Evolutionary conservation across 92 coral and sea anemone species (phyloP), one percentile per base, ranked within the genome.

Genomic region (Bergia sp.): DNA sequence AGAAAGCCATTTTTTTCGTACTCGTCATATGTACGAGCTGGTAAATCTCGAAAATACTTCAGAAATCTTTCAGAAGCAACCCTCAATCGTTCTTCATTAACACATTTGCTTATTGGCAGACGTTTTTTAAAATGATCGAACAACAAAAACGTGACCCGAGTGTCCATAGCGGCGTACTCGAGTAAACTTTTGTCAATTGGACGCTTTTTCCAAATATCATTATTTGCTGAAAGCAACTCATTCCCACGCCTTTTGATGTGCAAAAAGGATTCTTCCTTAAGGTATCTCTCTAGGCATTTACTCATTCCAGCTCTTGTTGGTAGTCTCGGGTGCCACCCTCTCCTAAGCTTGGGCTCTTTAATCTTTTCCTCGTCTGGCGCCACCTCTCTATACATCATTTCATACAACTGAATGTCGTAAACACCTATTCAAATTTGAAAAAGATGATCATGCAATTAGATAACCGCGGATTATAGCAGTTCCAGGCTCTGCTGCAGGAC

Each of bases 381-480:
- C 73, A 85, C 89, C 36, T 95, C 93, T 80, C 98, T 91, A 71
- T 93, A 88, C 90, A 95, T 95, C 79, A 95, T 80, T 83, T 95
- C 98, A 67, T 91, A 94, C 66, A 95, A 91, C 92, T 95, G 98
- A 69, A 95, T 88, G 85, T 95, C 98, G 82, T 93, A 86, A 41
- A 95, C 93, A 80, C 98, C 98, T 39, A 45, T 55, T 49, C 23
- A 38, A 49, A 21, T 7, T 57, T 50, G 11, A n/a, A 23, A 36
- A 15, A 0, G 1, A 1, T 9, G 15, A n/a, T 79, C 11, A 20
- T 45, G 13, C 5, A 37, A n/a, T 13, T 69, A 29, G 7, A 15
- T 11, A 37, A 1, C 38, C 23, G 74, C 37, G 20, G 53, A 47
- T 4, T 47, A 47, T 29, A 29, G 29, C 29, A 29, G 29, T 29